A percentile compares a stretch with the other conserved stretches of the same genome.
Conservation (phyloP, 1,140 invertebrate genomes). For the Meloidogyne floridensis region DNA sequence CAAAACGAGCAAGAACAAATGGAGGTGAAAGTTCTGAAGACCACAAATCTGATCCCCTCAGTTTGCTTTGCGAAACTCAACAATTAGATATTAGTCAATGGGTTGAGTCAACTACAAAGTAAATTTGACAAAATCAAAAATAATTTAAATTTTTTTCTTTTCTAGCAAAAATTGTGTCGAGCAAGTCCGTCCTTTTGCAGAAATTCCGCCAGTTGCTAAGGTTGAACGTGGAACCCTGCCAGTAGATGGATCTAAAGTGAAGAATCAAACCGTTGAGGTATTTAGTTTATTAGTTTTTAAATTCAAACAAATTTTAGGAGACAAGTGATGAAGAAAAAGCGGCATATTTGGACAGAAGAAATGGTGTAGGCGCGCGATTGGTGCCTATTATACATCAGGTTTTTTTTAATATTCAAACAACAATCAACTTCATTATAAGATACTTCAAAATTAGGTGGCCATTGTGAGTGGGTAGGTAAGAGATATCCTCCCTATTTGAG, state of each 20-base stretch:
- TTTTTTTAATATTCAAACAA: neutral
- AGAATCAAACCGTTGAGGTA: constrained; percentile 4
- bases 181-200: constrained; percentile 8
- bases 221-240: too few relatives aligned
- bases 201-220: constrained; percentile 10
- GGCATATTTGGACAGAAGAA: constrained; percentile 52
- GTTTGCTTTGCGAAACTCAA: constrained; percentile 55
- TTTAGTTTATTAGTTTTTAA: neutral
- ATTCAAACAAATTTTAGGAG: constrained; percentile 33
- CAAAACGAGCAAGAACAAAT: constrained; percentile 49
- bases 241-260: neutral
- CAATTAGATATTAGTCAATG: constrained; percentile 56
- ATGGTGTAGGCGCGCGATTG: constrained; percentile 49
- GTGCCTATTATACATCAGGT: constrained; percentile 48
- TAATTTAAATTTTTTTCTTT: too few relatives aligned
- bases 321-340: constrained; percentile 60
- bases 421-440: too few relatives aligned
- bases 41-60: constrained; percentile 48
- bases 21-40: constrained; percentile 20
- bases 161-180: constrained; percentile 9
- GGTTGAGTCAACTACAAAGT: constrained; percentile 56
- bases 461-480: too few relatives aligned
- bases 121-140: too few relatives aligned
- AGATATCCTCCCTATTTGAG: too few relatives aligned
- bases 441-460: too few relatives aligned